Conservation (phyloP, 1,140 invertebrate species). For the Megalopta genalis region DNA sequence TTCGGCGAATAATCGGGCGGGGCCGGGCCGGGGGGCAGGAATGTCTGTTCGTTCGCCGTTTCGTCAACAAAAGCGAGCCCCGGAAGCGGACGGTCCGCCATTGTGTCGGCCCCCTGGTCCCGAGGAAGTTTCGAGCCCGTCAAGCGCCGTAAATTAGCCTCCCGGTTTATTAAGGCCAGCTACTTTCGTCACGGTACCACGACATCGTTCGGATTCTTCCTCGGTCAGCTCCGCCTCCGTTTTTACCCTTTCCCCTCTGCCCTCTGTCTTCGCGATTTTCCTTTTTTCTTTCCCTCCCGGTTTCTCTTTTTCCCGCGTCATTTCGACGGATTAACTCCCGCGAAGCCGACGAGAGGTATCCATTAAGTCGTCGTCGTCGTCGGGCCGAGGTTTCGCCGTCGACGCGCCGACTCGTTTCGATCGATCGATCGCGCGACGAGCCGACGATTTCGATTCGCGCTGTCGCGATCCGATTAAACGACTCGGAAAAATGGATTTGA, state of each 20-base stretch:
- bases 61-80: no score
- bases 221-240: background rate
- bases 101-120: background rate
- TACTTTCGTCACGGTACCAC: slow-evolving; percentile 36
- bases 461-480: background rate
- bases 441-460: background rate
- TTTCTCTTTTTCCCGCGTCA: background rate
- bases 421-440: background rate
- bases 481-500: no score
- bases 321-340: slow-evolving; percentile 44
- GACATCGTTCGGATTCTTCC: slow-evolving; percentile 20
- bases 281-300: no score
- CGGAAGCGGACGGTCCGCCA: no score
- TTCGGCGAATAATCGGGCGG: no score
- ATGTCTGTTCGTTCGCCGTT: background rate
- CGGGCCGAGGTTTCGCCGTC: slow-evolving; percentile 21
- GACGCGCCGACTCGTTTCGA: background rate
- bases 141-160: slow-evolving; percentile 38
- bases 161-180: slow-evolving; percentile 38
- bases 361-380: slow-evolving; percentile 23
- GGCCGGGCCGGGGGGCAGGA: no score
- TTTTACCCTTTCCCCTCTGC: background rate
- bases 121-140: slow-evolving; percentile 19
- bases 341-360: slow-evolving; percentile 29
- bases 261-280: no score